Evolutionary conservation across 2,797 vertebrate genomes (phyloP), one percentile per base, ranked within the genome.

Genomic region (Nyctibius grandis): DNA sequence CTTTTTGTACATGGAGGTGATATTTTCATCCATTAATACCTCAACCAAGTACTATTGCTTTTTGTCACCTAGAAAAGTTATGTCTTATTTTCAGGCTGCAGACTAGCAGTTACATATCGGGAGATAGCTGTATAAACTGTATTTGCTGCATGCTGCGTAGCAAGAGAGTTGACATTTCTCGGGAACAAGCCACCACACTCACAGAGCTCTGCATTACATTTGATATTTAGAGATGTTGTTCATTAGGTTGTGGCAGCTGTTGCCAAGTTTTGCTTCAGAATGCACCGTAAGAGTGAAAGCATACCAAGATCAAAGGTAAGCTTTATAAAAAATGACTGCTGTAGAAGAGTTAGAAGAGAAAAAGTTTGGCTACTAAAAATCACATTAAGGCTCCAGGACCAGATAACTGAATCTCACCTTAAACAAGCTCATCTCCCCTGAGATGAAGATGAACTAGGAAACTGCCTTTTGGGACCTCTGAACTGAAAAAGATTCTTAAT

Each of bases 161-260:
- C 85, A 89, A 80, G 95, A 89, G 74, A 96, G 63, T 59, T 96
- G 95, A 91, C 94, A 89, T 95, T 92, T 88, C 72, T 89, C 86
- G 85, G 86, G 94, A 96, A 91, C 65, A 88, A 95, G 91, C 68
- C 93, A 85, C 25, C 44, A 60, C 54, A 84, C 51, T 92, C 86
- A 63, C 57, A 88, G 90, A 89, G 64, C 73, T 88, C 29, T 63
- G 72, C 45, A 70, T 87, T 97, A 96, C 84, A 95, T 96, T 96
- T 96, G 95, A 96, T 95, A 96, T 84, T 95, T 77, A 91, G 94
- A 91, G 76, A 93, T 90, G 92, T 77, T 96, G 69, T 95, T 97
- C 93, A 94, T 95, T 86, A 89, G 50, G 89, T 95, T 93, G 93
- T 74, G 96, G 96, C 95, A 97, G 94, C 89, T 95, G 95, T 94